Evolutionary conservation across 2,888 invertebrate species (phyloP).

Genomic region (Orthosia incerta): DNA sequence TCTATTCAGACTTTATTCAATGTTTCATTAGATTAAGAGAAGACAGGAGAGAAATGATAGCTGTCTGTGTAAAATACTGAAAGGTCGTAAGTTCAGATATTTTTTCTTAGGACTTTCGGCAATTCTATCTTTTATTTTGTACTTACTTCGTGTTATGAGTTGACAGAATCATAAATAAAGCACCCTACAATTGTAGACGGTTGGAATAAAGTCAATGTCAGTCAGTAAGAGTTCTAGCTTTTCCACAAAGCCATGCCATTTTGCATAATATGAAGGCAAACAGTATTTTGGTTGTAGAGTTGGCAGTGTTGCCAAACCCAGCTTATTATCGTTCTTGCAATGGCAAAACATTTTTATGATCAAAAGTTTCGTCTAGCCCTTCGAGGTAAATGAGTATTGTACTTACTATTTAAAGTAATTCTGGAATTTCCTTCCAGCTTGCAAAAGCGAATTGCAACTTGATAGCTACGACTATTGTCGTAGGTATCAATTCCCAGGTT

Average conservation of each 20-base stretch:
- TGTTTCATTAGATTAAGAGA: constrained; percentile 51
- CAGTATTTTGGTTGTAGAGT: constrained; percentile 29
- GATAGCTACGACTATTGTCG: too few species aligned
- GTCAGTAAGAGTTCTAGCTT: constrained; percentile 8
- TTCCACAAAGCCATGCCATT: constrained; percentile 16
- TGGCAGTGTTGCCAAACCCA: constrained; percentile 46
- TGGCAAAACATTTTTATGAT: constrained; percentile 42
- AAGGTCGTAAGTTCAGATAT: constrained; percentile 18
- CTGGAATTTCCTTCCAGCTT: neutral
- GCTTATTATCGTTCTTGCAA: constrained; percentile 25
- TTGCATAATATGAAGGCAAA: constrained; percentile 42
- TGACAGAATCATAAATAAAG: constrained; percentile 13
- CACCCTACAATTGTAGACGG: neutral
- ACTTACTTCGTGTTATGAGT: constrained; percentile 11
- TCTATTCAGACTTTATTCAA: constrained; percentile 35
- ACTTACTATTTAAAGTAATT: neutral
- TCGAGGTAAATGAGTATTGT: constrained; percentile 6
- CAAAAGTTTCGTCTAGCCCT: constrained; percentile 32
- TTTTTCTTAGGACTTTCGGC: constrained; percentile 21
- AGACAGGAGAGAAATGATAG: constrained; percentile 28
- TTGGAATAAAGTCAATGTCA: neutral
- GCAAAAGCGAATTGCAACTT: too few species aligned
- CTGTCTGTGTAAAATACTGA: constrained; percentile 13
- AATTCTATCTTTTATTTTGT: neutral
- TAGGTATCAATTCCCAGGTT: neutral